Conservation (phyloP, 2,888 invertebrate species). For the Rhabditoides inermis region DNA sequence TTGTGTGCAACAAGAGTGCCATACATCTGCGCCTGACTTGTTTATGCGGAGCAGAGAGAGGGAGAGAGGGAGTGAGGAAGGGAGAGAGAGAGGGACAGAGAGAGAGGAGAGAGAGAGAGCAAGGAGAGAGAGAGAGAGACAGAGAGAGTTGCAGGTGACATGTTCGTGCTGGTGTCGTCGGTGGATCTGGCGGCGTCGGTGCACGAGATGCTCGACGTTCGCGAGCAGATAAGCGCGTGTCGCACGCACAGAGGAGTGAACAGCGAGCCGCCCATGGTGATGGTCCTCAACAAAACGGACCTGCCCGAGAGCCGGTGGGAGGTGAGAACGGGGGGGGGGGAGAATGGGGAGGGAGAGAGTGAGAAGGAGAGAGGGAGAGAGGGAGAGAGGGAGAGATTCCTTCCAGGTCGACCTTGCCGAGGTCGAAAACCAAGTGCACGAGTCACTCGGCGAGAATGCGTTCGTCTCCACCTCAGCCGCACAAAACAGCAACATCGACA, state of each 20-base stretch:
- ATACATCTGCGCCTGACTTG: too few species aligned
- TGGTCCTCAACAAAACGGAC: slow-evolving; percentile 29
- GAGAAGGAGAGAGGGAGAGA: background rate
- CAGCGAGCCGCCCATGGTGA: slow-evolving; percentile 13
- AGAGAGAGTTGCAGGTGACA: slow-evolving; percentile 16
- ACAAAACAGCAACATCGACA: slow-evolving; percentile 18
- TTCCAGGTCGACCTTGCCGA: too few species aligned
- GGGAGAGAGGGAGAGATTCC: slow-evolving; percentile 3
- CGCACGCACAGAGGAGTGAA: slow-evolving; percentile 4
- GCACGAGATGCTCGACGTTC: slow-evolving; percentile 17
- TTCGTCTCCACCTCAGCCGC: slow-evolving; percentile 18
- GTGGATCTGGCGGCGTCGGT: slow-evolving; percentile 22
- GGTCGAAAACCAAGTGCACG: too few species aligned
- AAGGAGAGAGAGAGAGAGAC: background rate
- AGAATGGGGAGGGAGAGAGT: background rate
- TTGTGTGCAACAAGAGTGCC: too few species aligned
- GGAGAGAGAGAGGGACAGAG: background rate
- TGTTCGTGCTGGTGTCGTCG: slow-evolving; percentile 25
- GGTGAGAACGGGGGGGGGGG: slow-evolving; percentile 10
- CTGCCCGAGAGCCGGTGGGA: slow-evolving; percentile 17
- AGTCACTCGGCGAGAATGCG: too few species aligned
- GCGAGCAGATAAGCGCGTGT: slow-evolving; percentile 22
- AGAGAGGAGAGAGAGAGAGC: background rate
- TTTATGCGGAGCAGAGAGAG: too few species aligned
- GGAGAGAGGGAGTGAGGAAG: background rate